Conservation (phyloP, 2,113 vertebrate genomes). For the Apeltes quadracus region DNA sequence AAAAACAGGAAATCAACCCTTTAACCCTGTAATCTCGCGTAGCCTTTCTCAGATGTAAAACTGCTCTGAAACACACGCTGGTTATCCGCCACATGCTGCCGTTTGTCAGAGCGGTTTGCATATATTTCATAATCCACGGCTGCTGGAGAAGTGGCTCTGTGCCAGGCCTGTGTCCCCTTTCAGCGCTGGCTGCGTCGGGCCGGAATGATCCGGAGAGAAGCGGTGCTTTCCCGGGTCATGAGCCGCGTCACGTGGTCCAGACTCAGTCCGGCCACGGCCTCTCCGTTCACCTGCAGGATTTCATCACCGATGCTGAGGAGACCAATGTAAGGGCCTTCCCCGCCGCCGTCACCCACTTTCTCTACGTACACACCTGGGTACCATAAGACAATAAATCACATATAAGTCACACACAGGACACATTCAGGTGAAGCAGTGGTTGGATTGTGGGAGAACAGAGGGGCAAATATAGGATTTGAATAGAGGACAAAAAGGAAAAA, state of each 20-base stretch:
- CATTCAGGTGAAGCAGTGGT: neutral
- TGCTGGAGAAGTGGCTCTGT: constrained; percentile 20
- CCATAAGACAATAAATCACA: neutral
- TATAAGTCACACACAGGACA: no score
- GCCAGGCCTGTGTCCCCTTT: constrained; percentile 27
- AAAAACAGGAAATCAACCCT: neutral
- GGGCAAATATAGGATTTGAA: no score
- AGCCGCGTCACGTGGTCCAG: constrained; percentile 84
- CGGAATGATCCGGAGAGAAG: constrained; percentile 86
- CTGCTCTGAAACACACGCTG: constrained; percentile 15
- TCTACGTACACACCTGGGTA: constrained; percentile 90
- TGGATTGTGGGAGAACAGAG: neutral
- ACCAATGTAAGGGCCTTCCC: constrained; percentile 87
- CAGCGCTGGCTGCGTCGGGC: constrained; percentile 83
- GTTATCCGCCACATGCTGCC: constrained; percentile 11
- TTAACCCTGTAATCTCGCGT: constrained; percentile 2
- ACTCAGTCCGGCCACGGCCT: constrained; percentile 85
- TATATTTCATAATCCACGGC: constrained; percentile 11
- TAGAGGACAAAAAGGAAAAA: neutral
- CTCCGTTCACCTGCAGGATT: constrained; percentile 92
- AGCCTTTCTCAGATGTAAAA: neutral
- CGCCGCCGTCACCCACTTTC: constrained; percentile 84
- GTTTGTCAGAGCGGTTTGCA: constrained; percentile 21
- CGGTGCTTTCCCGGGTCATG: constrained; percentile 81
- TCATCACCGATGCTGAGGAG: constrained; percentile 91